Base-by-base conservation (phyloP, 2,113 vertebrate species). In the Bungarus multicinctus region DNA sequence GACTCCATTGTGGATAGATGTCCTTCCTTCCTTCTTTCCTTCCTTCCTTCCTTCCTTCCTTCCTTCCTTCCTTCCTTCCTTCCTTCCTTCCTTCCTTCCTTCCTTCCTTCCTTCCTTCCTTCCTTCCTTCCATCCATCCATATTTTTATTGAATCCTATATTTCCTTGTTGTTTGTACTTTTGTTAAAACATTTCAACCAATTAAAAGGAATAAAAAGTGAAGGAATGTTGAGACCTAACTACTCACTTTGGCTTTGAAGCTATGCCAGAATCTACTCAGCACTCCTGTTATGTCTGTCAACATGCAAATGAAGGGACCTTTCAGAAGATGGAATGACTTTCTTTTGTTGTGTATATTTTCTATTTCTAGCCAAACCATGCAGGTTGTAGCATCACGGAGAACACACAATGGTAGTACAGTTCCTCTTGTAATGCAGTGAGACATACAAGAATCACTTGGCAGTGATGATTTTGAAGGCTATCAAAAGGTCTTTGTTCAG, bases 401-500 rank as follows among this genome's bases (percentile, higher is more conserved):
- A 25, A 91, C 92, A 43, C 23, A 53, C 89, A 93, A 91, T 91
- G 91, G 87, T 50, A 52, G 87, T 47, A 85, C 58, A 94, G 92
- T 95, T 94, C 91, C 86, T 90, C 23, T n/a, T 88, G 47, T 85
- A 81, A 95, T 94, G 52, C 88, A 54, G 34, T 58, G 95, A 95
- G 93, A 85, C 89, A 95, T 55, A 88, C 39, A 94, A 93, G 93
- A 88, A 91, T 97, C 94, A 95, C 93, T 95, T 93, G 91, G 93
- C 94, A 89, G 10, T 69, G 58, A 57, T 14, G 88, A 94, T 54
- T 95, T 69, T 96, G 92, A n/a, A 81, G 93, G 95, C 94, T 91
- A 95, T 94, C 94, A 96, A 96, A 96, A 95, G 94, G 92, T 85
- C 94, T 97, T 96, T 97, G 94, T 96, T 96, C 93, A 60, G 85